Base-by-base conservation (phyloP, 2,797 vertebrate species). In the Coregonus sp. region DNA sequence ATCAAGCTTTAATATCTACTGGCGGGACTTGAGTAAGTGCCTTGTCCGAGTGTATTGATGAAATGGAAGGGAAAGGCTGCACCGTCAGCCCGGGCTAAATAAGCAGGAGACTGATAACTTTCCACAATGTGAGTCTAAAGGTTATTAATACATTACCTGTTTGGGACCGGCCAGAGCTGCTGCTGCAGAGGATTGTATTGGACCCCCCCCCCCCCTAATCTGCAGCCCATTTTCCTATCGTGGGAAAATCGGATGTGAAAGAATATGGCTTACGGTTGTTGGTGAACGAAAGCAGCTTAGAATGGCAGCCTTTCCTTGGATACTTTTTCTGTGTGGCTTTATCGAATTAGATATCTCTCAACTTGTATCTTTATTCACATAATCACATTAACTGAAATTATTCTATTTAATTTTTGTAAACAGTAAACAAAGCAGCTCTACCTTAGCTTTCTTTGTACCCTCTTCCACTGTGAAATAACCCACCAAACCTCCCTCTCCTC, bases 81-180 rank as follows among this genome's bases (percentile, higher is more conserved):
- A 85, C 89, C 74, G 92, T 94, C 93, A 93, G 92, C 92, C 90
- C 1, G 68, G 89, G 82, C 91, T 89, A 90, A 93, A 94, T 93
- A 91, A 93, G 91, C 91, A 70, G 85, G 90, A 93, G 91, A 93
- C 93, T 90, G 93, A 94, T 94, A 92, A 86, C 89, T 92, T 93
- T 93, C 92, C 91, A 93, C 94, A 91, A 88, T 91, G 91, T 90
- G 89, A 93, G 93, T 89, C 91, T 90, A 93, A 94, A 95, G 93
- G 94, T 94, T 92, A 89, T 94, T 93, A 93, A 93, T 94, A 92
- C 92, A 93, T 93, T 93, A 94, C 93, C 92, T 93, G 92, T 89
- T 89, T 86, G 81, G 78, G 71, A 81, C 74, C 75, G 66, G 79
- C 50, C 75, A 78, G 75, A 75, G 80, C 83, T 4, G 20, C 54